These are phyloP conservation scores for Palythoa grandis DNA, from an alignment of 92 coral and sea anemone genomes.

Conservation along the genomic window DNA sequence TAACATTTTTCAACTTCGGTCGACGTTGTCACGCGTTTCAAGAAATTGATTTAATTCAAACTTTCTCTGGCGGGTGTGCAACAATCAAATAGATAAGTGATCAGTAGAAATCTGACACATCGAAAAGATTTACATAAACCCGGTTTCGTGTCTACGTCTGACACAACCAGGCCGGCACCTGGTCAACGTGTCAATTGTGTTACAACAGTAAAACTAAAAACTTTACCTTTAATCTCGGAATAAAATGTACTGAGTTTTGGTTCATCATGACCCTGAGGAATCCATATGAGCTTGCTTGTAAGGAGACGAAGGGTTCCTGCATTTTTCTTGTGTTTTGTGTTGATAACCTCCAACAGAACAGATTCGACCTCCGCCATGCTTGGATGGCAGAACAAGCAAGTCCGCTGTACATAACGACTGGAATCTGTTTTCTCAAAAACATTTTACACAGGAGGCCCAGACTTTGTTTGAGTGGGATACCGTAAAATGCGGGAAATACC, in stretches of 20 bases:
- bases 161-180: neutral
- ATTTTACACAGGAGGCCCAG: neutral
- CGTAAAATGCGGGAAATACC: too few species aligned
- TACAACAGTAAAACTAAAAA: neutral
- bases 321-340: constrained; percentile 90
- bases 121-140: neutral
- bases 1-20: neutral
- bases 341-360: constrained; percentile 76
- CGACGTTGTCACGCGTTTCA: neutral
- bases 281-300: constrained; percentile 82
- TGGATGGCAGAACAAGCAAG: constrained; percentile 50
- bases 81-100: neutral
- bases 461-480: too few species aligned
- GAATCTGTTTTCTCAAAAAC: neutral
- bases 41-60: neutral
- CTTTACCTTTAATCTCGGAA: constrained; percentile 95
- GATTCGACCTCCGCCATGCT: constrained; percentile 92
- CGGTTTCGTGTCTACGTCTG: neutral
- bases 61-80: neutral
- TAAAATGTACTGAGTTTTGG: constrained; percentile 83
- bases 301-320: constrained; percentile 84
- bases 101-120: neutral
- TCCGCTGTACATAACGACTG: constrained; percentile 42
- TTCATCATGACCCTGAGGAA: constrained; percentile 71
- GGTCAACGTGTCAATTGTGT: neutral